Evolutionary conservation across 2,888 invertebrate species (phyloP).

Genomic region (Icerya purchasi): DNA sequence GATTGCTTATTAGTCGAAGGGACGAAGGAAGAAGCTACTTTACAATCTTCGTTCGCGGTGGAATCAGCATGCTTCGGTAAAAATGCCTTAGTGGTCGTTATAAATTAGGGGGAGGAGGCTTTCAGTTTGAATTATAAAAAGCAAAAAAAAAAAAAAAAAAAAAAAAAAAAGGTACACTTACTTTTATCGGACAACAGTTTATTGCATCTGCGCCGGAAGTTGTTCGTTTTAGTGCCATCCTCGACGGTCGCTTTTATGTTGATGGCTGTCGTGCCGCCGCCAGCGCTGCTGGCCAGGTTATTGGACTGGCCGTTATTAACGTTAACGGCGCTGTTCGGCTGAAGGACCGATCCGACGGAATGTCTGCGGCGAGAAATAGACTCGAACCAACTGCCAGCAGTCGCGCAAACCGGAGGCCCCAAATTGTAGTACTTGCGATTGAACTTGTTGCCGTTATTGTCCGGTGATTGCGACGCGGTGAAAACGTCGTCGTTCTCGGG

Average conservation of each 20-base stretch:
- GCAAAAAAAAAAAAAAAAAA: too few relatives aligned
- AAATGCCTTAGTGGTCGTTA: too few relatives aligned
- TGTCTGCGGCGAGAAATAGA: conserved; percentile 33
- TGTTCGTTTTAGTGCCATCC: not conserved
- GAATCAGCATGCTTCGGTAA: too few relatives aligned
- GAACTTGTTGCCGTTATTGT: conserved; percentile 26
- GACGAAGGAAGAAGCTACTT: too few relatives aligned
- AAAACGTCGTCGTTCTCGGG: conserved; percentile 39
- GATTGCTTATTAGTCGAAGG: too few relatives aligned
- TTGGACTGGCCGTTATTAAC: too few relatives aligned
- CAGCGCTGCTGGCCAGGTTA: too few relatives aligned
- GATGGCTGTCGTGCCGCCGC: not conserved
- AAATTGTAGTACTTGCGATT: conserved; percentile 25
- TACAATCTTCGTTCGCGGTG: too few relatives aligned
- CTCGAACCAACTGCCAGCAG: conserved; percentile 26
- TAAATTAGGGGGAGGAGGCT: too few relatives aligned
- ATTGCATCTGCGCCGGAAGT: not conserved
- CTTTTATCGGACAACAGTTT: not conserved
- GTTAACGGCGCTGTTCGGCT: not conserved
- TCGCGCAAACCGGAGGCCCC: conserved; percentile 18
- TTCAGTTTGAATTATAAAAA: too few relatives aligned
- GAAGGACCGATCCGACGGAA: conserved; percentile 39
- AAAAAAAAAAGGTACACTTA: too few relatives aligned
- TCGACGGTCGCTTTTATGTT: not conserved
- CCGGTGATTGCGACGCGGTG: conserved; percentile 23